Percentiles rank a stretch among this genome's conserved stretches.
Evolutionary conservation across 1,140 invertebrate genomes (phyloP).

Genomic region (Drosophila ogumai): DNA sequence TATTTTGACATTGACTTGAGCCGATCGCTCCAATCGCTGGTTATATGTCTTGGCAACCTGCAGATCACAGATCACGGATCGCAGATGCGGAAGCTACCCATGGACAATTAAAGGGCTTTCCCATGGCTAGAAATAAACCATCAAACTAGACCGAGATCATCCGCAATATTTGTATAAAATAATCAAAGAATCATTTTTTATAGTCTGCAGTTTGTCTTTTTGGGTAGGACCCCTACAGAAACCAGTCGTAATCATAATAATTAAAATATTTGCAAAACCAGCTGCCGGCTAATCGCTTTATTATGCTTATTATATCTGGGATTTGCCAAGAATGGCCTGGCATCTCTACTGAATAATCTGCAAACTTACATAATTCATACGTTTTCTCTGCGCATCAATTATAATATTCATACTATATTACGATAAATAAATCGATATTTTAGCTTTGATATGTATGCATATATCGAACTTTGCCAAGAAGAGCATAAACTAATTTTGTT

Average conservation of each 20-base stretch:
- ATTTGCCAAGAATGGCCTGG: not conserved
- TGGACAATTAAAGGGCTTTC: constrained; percentile 13
- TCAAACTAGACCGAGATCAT: not conserved
- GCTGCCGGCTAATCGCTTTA: not conserved
- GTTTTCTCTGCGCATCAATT: not conserved
- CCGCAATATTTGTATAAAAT: not conserved
- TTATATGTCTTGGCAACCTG: constrained; percentile 16
- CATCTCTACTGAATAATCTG: not conserved
- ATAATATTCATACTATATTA: not conserved
- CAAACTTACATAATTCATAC: not conserved
- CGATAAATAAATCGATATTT: no score
- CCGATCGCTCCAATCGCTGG: constrained; percentile 48
- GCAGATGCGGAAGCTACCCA: constrained; percentile 54
- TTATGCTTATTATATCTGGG: not conserved
- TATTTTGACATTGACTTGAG: constrained; percentile 65
- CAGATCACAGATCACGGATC: not conserved
- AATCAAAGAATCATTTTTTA: not conserved
- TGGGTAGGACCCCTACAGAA: not conserved
- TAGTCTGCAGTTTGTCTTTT: not conserved
- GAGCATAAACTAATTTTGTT: no score
- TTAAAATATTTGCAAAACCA: not conserved
- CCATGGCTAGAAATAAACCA: constrained; percentile 5
- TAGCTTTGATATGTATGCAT: no score
- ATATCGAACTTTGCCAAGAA: no score
- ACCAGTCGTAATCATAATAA: not conserved